Evolutionary conservation across 2,797 vertebrate species (phyloP).

Genomic region (Sparus aurata): DNA sequence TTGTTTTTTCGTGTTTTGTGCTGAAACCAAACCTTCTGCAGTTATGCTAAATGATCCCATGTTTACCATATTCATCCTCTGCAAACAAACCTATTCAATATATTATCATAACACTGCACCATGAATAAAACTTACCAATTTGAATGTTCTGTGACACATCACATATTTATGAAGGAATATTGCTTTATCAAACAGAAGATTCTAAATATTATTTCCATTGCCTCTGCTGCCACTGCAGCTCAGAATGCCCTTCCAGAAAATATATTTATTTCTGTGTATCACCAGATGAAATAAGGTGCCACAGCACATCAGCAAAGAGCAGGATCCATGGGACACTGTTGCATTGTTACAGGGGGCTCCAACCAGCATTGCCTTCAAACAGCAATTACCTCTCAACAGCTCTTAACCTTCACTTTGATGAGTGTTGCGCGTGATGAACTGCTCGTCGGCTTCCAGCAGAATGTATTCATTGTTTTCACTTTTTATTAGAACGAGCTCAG

Average conservation of each 20-base stretch:
- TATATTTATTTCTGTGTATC: constrained; percentile 18
- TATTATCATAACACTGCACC: neutral
- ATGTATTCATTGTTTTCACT: constrained; percentile 37
- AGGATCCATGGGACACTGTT: constrained; percentile 16
- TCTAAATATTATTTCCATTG: neutral
- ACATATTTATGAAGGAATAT: constrained; percentile 9
- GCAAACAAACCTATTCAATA: neutral
- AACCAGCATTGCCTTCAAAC: constrained; percentile 52
- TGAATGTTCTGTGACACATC: neutral
- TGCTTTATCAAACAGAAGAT: neutral
- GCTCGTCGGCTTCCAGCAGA: constrained; percentile 35
- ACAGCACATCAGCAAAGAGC: constrained; percentile 64
- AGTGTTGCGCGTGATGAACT: constrained; percentile 39
- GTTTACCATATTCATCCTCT: neutral
- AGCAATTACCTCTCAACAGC: constrained; percentile 71
- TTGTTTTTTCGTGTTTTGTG: neutral
- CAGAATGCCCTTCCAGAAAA: neutral
- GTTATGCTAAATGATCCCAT: neutral
- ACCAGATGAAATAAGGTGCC: constrained; percentile 45
- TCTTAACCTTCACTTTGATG: constrained; percentile 46
- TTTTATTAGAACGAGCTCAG: constrained; percentile 55
- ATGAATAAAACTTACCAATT: neutral
- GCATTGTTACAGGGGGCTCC: constrained; percentile 33
- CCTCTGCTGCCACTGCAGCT: neutral
- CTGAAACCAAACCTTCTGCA: neutral